Evolutionary conservation across 2,113 vertebrate species (phyloP), one percentile per base, ranked within the genome.

Genomic region (Tragelaphus scriptus): DNA sequence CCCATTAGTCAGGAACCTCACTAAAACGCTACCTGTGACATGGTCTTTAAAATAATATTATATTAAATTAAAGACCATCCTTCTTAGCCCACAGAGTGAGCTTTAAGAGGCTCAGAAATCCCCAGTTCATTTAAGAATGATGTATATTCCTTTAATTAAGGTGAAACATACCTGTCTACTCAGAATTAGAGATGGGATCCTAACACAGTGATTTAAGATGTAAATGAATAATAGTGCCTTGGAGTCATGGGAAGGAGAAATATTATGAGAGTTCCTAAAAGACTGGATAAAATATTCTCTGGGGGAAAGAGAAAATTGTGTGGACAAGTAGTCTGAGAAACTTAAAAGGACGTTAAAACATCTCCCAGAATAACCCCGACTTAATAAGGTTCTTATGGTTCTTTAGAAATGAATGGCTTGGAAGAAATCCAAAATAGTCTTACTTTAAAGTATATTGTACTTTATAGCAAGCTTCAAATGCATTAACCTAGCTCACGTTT

Each of bases 401-500:
- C 36, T 92, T 93, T 90, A 80, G 87, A 85, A 85, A 95, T 68
- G 61, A 82, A 68, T 68, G 21, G 2, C 44, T 81, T 80, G 47
- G 51, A 96, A 56, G 53, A 94, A 95, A 94, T 53, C 51, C 23
- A 94, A 91, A 96, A 89, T 28, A 40, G 56, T 32, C 44, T 55
- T 88, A 71, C 44, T 32, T 61, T 92, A 85, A 77, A 81, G 11
- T 56, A 86, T 28, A 82, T 75, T 88, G 15, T 14, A 87, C 26
- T 92, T 84, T 53, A 63, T 30, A 56, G 49, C 30, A 95, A 79
- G 21, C 23, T 93, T 61, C 91, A 85, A 63, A 80, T 36, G 25
- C 10, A 51, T 16, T 71, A 71, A 16, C 7, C 30, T 79, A 2
- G 12, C 9, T 86, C 55, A 68, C 49, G 82, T 94, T 96, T 95